Percentiles rank a stretch among this genome's conserved stretches.
Evolutionary conservation across 1,140 invertebrate genomes (phyloP).

Genomic region (Parapsyche elsis): DNA sequence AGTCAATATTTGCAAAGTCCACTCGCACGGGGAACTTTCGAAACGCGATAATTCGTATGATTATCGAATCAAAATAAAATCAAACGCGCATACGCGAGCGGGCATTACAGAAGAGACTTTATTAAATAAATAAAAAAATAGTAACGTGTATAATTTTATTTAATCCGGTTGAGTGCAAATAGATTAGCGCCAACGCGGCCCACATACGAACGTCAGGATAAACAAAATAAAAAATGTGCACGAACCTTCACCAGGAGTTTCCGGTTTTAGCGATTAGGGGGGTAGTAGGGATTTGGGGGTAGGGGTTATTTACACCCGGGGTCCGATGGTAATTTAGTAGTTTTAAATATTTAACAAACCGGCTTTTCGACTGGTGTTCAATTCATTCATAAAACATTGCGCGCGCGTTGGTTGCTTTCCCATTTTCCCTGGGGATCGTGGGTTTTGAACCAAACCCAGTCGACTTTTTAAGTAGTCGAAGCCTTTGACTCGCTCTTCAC

Average conservation of each 20-base stretch:
- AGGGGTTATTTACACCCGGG: slow-evolving; percentile 13
- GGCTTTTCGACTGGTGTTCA: slow-evolving; percentile 12
- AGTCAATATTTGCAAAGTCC: slow-evolving; percentile 21
- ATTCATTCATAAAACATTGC: slow-evolving; percentile 25
- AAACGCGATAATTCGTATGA: slow-evolving; percentile 18
- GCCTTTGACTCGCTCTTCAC: no score
- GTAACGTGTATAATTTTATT: slow-evolving; percentile 2
- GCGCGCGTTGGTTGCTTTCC: neutral
- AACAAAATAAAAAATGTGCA: slow-evolving; percentile 21
- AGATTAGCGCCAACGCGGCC: slow-evolving; percentile 10
- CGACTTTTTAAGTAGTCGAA: no score
- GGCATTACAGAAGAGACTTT: neutral
- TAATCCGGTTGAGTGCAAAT: slow-evolving; percentile 30
- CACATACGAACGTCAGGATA: slow-evolving; percentile 18
- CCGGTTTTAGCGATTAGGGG: neutral
- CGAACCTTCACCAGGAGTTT: neutral
- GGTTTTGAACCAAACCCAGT: neutral
- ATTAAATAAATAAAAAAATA: neutral
- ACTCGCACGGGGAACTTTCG: neutral
- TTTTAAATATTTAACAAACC: slow-evolving; percentile 31
- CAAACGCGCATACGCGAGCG: neutral
- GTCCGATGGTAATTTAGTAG: slow-evolving; percentile 31
- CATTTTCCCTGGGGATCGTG: neutral
- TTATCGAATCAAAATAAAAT: slow-evolving; percentile 3
- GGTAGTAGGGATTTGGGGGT: neutral